A percentile compares a stretch with the other conserved stretches of the same genome.
Conservation (phyloP, 1,140 invertebrate species). For the Ericerus pela region DNA sequence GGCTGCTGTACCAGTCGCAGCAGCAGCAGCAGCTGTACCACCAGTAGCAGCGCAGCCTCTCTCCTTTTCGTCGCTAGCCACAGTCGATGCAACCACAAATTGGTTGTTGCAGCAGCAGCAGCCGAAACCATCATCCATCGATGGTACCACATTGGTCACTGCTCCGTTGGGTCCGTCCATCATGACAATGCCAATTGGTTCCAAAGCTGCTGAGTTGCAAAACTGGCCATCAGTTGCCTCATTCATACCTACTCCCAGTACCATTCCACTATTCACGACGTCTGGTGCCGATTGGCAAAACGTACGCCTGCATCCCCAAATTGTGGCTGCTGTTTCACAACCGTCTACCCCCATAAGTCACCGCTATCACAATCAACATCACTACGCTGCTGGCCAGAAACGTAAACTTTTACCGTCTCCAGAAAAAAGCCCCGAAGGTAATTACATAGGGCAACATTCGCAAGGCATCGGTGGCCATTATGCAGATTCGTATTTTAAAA, state of each 20-base stretch:
- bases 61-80: no score
- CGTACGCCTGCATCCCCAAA: conserved; percentile 6
- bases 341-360: conserved; percentile 11
- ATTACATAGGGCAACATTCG: conserved; percentile 40
- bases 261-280: conserved; percentile 19
- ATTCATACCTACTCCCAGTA: conserved; percentile 10
- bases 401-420: conserved; percentile 37
- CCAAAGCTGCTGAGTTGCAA: not conserved
- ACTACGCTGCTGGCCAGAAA: conserved; percentile 34
- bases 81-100: no score
- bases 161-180: no score
- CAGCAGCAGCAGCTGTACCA: no score
- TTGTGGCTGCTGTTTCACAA: conserved; percentile 18
- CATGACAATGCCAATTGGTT: no score
- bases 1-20: no score
- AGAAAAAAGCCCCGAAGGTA: conserved; percentile 36
- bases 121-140: no score
- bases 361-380: conserved; percentile 15
- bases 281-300: conserved; percentile 6
- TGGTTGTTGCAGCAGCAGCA: no score
- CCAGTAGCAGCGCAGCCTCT: no score
- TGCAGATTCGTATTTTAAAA: conserved; percentile 37
- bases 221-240: conserved; percentile 12
- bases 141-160: no score
- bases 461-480: conserved; percentile 42